phyloP scores from a whole-genome alignment of 1,140 invertebrate genomes.

The Cyclina sinensis region DNA sequence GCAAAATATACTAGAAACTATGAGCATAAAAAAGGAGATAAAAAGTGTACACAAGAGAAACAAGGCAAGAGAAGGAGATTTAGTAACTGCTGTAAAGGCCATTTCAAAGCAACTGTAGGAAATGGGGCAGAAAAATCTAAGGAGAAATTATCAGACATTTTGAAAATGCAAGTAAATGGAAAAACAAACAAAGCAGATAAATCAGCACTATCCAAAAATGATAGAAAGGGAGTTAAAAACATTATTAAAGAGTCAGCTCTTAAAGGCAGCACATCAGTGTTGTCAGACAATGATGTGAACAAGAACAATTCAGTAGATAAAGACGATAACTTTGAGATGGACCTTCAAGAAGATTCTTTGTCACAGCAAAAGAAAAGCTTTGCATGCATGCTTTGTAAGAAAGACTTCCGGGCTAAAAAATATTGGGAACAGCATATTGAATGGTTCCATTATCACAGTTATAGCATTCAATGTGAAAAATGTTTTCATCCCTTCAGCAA shows the following conservation, averaged over 20 bases:
- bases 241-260: neutral
- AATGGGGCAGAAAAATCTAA: no score
- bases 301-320: neutral
- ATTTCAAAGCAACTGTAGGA: no score
- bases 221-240: neutral
- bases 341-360: neutral
- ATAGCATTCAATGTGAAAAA: neutral
- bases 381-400: neutral
- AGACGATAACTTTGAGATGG: neutral
- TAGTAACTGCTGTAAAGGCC: no score
- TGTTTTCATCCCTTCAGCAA: neutral
- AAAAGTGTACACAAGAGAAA: no score
- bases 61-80: no score
- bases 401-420: neutral
- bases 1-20: no score
- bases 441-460: neutral
- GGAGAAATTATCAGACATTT: no score
- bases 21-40: no score
- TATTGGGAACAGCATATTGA: conserved; percentile 10
- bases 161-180: no score
- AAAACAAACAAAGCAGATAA: no score
- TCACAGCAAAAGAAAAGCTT: neutral
- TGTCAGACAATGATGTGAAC: neutral
- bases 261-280: neutral
- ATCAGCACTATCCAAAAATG: no score